Base-by-base conservation (phyloP, 2,888 invertebrate species). In the Plebejus anna region DNA sequence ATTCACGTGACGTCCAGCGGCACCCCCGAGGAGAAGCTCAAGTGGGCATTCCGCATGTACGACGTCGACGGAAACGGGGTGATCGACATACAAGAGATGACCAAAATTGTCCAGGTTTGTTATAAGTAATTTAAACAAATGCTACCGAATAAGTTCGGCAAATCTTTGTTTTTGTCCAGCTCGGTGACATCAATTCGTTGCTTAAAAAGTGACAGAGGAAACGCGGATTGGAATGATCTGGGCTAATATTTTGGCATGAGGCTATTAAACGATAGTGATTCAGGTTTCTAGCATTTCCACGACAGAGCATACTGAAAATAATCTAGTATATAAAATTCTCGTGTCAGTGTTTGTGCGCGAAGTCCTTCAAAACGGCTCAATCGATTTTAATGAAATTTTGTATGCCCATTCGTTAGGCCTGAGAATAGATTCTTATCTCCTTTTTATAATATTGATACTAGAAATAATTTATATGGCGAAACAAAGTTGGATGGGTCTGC, bases 21-120 rank as follows among this genome's bases (percentile, higher is more conserved):
- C 80, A 98, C 98, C 81, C 98, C 99, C 42, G 98, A 99, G 90
- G 99, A 99, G 92, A 99, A 99, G 92, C 95, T 99, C 81, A 99
- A 99, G 94, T 99, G 99, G 98, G 99, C 99, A 80, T 99, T 99
- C 95, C 96, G 98, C 89, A 98, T 99, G 98, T 99, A 99, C 92
- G 99, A 99, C 90, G 99, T 99, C 71, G 99, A 99, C 90, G 98
- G 98, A 75, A 99, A 99, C 88, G 99, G 99, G 79, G 98, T 98
- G 84, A 99, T 99, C 90, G 99, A 99, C 90, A 98, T 98, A 85
- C 98, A 98, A 90, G 99, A 99, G 95, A 99, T 99, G 99, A 98
- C 98, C 81, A 99, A 99, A 96, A 99, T 99, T 88, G 99, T 99
- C 81, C 98, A 99, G 97, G 99, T 98, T 66, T 66, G 32, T 32